These are phyloP conservation scores for Cordylochernes scorpioides DNA, from an alignment of 2,888 invertebrate genomes.

Conservation along the genomic window DNA sequence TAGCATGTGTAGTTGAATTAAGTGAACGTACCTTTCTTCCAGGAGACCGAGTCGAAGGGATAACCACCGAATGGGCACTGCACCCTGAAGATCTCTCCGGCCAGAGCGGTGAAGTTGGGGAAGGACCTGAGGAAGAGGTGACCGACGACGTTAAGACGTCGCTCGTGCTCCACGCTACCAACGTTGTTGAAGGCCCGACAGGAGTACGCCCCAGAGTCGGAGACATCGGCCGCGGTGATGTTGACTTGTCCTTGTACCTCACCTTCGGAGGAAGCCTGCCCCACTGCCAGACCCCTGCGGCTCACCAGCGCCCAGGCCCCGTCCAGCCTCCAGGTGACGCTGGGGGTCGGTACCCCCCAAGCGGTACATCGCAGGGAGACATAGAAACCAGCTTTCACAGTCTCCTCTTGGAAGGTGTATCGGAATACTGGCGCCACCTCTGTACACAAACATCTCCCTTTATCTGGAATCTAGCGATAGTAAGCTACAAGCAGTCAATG, in stretches of 20 bases:
- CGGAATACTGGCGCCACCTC: slow-evolving; percentile 20
- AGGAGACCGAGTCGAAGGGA: slow-evolving; percentile 11
- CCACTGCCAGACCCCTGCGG: slow-evolving; percentile 11
- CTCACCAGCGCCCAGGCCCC: slow-evolving; percentile 9
- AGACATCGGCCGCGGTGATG: slow-evolving; percentile 10
- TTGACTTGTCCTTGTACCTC: slow-evolving; percentile 11
- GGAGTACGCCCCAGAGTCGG: slow-evolving; percentile 14
- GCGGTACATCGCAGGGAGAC: slow-evolving; percentile 12
- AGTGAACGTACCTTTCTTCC: slow-evolving; percentile 12
- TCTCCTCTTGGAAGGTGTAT: slow-evolving; percentile 14
- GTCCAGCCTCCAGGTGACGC: slow-evolving; percentile 14
- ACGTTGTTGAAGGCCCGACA: slow-evolving; percentile 14
- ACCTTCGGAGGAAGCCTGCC: slow-evolving; percentile 5
- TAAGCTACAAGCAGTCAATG: too few relatives aligned
- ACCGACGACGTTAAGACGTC: slow-evolving; percentile 15
- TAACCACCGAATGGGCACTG: slow-evolving; percentile 15
- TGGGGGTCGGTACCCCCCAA: slow-evolving; percentile 13
- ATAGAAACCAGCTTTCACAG: slow-evolving; percentile 11
- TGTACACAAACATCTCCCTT: slow-evolving; percentile 15
- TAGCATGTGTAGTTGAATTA: too few relatives aligned
- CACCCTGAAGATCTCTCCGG: slow-evolving; percentile 9
- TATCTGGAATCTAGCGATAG: too few relatives aligned
- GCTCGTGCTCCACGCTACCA: slow-evolving; percentile 10
- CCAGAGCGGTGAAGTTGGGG: slow-evolving; percentile 11
- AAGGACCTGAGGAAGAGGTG: slow-evolving; percentile 10